Percentiles rank a stretch among this genome's conserved stretches.
Conservation (phyloP, 2,888 invertebrate genomes). For the Bellardia bayeri region DNA sequence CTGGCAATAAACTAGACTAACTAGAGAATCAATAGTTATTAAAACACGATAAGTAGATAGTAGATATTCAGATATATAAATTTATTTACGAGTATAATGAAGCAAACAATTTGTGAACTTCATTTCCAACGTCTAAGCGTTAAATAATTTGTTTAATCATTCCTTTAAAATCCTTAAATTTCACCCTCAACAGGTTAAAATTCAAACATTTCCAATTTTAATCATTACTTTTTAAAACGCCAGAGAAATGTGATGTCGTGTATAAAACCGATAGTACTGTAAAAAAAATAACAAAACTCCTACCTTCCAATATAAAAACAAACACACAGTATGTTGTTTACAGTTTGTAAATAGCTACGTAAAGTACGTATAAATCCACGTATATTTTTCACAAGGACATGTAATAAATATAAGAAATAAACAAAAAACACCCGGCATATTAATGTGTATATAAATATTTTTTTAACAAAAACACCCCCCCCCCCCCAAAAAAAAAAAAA, state of each 20-base stretch:
- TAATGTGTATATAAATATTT: neutral
- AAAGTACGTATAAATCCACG: conserved; percentile 7
- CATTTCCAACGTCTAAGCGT: too few relatives aligned
- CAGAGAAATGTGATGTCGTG: conserved; percentile 50
- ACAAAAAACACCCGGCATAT: conserved; percentile 15
- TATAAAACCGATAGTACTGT: conserved; percentile 41
- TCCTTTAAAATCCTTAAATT: too few relatives aligned
- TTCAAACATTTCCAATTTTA: neutral
- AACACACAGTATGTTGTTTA: conserved; percentile 54
- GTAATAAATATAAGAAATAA: conserved; percentile 34
- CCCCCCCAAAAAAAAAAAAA: neutral
- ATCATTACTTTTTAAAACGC: neutral
- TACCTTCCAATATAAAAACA: conserved; percentile 13
- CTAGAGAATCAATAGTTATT: too few relatives aligned
- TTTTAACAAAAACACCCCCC: neutral
- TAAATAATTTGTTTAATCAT: too few relatives aligned
- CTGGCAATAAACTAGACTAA: too few relatives aligned
- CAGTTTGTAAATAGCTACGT: conserved; percentile 61
- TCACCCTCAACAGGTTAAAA: conserved; percentile 33
- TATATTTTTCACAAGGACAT: conserved; percentile 11
- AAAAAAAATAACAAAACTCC: conserved; percentile 20
- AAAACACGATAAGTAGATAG: too few relatives aligned
- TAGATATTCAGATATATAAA: too few relatives aligned
- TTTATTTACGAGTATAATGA: too few relatives aligned
- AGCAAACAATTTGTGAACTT: too few relatives aligned